Evolutionary conservation across 35 echinoderm and acorn worm genomes (phyloP).

Genomic region (Apostichopus californicus): DNA sequence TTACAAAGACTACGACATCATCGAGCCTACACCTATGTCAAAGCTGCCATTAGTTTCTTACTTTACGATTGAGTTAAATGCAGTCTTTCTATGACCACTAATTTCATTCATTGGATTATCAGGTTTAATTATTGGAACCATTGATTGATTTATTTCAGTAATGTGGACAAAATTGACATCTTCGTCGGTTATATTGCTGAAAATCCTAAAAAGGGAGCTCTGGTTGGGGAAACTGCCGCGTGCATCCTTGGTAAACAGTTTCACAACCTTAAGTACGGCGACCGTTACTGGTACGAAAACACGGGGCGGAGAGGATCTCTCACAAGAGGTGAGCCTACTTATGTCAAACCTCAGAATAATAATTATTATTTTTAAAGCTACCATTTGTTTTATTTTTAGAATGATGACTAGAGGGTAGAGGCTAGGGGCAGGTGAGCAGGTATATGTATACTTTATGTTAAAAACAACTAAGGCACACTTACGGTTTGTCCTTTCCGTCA

Average conservation of each 20-base stretch:
- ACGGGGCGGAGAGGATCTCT: neutral
- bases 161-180: neutral
- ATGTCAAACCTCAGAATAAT: too few species aligned
- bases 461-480: too few species aligned
- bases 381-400: too few species aligned
- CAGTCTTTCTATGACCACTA: neutral
- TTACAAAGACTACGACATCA: neutral
- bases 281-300: neutral
- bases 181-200: neutral
- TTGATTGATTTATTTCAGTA: neutral
- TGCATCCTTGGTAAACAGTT: conserved; percentile 10
- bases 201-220: neutral
- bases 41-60: neutral
- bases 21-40: neutral
- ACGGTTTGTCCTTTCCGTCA: too few species aligned
- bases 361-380: too few species aligned
- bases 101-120: neutral
- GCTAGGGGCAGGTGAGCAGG: too few species aligned
- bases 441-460: too few species aligned
- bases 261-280: neutral
- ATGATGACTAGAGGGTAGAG: too few species aligned
- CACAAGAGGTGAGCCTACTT: neutral
- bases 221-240: conserved; percentile 23
- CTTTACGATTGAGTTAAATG: neutral
- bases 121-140: too few species aligned